These are phyloP conservation scores for Platypus cylindrus DNA, from an alignment of 2,888 invertebrate species.

Conservation along the genomic window DNA sequence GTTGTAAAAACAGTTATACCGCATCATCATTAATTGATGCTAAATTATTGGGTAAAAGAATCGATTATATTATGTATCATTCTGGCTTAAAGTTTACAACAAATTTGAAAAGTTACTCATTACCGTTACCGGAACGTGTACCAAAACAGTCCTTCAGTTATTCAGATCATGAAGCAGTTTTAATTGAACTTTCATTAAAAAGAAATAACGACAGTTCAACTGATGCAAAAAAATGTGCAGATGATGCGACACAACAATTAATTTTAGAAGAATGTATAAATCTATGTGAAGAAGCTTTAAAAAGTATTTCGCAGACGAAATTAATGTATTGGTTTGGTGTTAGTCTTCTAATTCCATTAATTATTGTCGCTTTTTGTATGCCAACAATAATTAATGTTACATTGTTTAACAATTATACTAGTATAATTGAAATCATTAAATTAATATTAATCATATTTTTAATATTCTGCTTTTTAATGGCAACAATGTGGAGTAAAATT, in stretches of 20 bases:
- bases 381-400: constrained; percentile 39
- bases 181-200: constrained; percentile 38
- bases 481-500: constrained; percentile 68
- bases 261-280: constrained; percentile 45
- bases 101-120: constrained; percentile 43
- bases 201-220: constrained; percentile 20
- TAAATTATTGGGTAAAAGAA: constrained; percentile 67
- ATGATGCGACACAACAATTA: constrained; percentile 17
- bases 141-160: constrained; percentile 62
- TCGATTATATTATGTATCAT: constrained; percentile 80
- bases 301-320: constrained; percentile 38
- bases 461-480: constrained; percentile 64
- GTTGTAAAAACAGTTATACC: constrained; percentile 73
- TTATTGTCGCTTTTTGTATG: constrained; percentile 39
- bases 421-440: constrained; percentile 44
- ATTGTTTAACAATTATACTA: constrained; percentile 37
- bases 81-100: constrained; percentile 31
- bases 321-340: constrained; percentile 39
- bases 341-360: constrained; percentile 39
- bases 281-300: constrained; percentile 46
- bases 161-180: constrained; percentile 84
- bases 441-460: constrained; percentile 50
- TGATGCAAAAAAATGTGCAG: constrained; percentile 8
- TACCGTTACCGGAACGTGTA: constrained; percentile 62
- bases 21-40: constrained; percentile 38